A percentile compares a stretch with the other conserved stretches of the same genome.
These are phyloP conservation scores for Anarrhichthys ocellatus DNA, from an alignment of 2,113 vertebrate species.

Conservation along the genomic window DNA sequence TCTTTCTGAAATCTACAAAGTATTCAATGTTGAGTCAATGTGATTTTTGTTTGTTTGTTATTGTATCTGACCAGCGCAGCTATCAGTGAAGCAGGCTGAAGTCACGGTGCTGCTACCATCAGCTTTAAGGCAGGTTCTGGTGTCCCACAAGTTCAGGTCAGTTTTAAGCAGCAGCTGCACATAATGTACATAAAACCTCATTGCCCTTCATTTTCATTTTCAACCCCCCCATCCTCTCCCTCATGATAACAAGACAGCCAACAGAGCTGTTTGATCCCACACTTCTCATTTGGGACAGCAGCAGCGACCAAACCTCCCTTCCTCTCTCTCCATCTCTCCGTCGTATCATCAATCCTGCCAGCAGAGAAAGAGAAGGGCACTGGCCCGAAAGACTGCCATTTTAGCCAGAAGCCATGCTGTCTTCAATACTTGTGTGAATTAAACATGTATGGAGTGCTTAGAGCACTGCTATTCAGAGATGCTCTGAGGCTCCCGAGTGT, in stretches of 20 bases:
- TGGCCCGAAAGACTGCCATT: conserved; percentile 54
- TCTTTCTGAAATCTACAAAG: not conserved
- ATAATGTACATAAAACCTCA: conserved; percentile 18
- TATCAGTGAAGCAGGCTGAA: not conserved
- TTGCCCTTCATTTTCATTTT: conserved; percentile 47
- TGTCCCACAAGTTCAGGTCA: not conserved
- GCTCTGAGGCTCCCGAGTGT: conserved; percentile 38
- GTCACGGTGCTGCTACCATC: not conserved
- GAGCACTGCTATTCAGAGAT: conserved; percentile 44
- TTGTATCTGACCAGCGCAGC: not conserved
- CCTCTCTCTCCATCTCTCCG: not conserved
- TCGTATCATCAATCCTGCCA: conserved; percentile 12
- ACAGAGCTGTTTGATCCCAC: conserved; percentile 50
- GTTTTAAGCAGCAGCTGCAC: conserved; percentile 29
- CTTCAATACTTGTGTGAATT: conserved; percentile 67
- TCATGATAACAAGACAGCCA: conserved; percentile 40
- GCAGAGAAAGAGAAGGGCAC: conserved; percentile 43
- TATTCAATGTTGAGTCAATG: not conserved
- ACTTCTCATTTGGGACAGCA: conserved; percentile 35
- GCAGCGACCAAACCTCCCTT: conserved; percentile 23
- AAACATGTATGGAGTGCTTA: conserved; percentile 68
- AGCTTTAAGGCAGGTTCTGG: not conserved
- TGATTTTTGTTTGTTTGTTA: not conserved
- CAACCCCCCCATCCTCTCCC: conserved; percentile 4
- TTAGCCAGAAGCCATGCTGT: conserved; percentile 65